Evolutionary conservation across 2,113 vertebrate genomes (phyloP), one percentile per base, ranked within the genome.

Genomic region (Ophthalmotilapia sp.): DNA sequence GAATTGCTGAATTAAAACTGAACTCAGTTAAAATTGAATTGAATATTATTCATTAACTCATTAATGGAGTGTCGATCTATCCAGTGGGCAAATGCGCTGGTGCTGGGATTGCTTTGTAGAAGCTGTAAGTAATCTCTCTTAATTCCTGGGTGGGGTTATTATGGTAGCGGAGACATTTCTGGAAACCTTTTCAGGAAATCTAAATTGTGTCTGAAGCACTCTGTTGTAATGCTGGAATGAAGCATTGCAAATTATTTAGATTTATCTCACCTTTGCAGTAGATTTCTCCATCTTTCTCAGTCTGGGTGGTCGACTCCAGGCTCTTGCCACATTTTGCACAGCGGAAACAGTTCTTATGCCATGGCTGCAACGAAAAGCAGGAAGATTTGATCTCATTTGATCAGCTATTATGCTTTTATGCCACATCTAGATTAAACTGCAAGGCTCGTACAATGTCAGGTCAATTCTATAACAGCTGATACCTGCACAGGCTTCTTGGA

Each of bases 261-360:
- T 29, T 6, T 2, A 2, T 21, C 87, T 88, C 75, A 99, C 98
- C 98, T 98, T 99, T 99, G 96, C 98, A 99, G 94, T 99, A 99
- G 95, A 99, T 99, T 95, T 99, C 98, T 54, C 98, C 98, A 2
- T 99, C 98, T 89, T 99, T 99, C 94, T 99, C 98, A 1, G 98
- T 98, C 94, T 98, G 95, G 58, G 98, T 99, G 82, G 98, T 99
- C 7, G 98, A 99, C 92, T 99, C 98, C 90, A 99, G 96, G 90
- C 98, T 97, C 94, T 98, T 99, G 11, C 98, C 98, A 94, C 98
- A 99, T 75, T 99, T 99, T 53, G 98, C 98, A 93, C 98, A 99
- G 53, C 98, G 97, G 95, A 99, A 99, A 88, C 98, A 99, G 94
- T 97, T 98, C 96, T 98, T 99, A 77, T 99, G 98, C 98, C 98